Evolutionary conservation across 2,113 vertebrate genomes (phyloP).

Genomic region (Heterochromis multidens): DNA sequence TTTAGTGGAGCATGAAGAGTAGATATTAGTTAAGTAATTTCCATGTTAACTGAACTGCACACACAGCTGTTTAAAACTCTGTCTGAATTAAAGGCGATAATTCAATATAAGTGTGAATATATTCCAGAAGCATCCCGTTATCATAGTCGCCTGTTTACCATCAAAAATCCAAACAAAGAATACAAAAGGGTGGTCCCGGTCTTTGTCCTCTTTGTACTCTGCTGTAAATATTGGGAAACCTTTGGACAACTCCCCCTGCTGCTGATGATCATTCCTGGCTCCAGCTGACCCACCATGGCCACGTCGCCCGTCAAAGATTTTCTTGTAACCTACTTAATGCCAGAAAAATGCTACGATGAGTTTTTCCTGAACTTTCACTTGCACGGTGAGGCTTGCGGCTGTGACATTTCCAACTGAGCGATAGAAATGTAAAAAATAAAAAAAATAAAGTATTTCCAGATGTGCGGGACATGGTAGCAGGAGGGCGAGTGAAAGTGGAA

Average conservation of each 20-base stretch:
- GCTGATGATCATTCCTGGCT: not conserved
- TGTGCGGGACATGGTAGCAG: not conserved
- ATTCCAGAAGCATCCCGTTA: not conserved
- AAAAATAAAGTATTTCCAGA: not conserved
- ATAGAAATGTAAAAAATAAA: not conserved
- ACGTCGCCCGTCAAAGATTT: slow-evolving; percentile 50
- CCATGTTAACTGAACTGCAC: too few relatives aligned
- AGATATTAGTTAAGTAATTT: not conserved
- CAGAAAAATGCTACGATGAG: slow-evolving; percentile 80
- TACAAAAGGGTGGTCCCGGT: not conserved
- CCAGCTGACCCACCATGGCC: slow-evolving; percentile 24
- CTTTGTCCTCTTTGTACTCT: not conserved
- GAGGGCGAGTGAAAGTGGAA: not conserved
- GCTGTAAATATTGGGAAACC: not conserved
- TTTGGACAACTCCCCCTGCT: slow-evolving; percentile 2
- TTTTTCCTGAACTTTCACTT: slow-evolving; percentile 74
- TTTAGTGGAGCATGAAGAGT: not conserved
- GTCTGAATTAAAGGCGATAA: accelerated
- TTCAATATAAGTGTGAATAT: not conserved
- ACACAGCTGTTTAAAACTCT: not conserved
- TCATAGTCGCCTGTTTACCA: not conserved
- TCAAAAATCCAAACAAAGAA: not conserved
- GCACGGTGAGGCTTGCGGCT: slow-evolving; percentile 73
- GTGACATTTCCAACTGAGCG: not conserved
- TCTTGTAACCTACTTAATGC: slow-evolving; percentile 77